Evolutionary conservation across 2,888 invertebrate genomes (phyloP), one percentile per base, ranked within the genome.

Genomic region (Drosophila subsilvestris): DNA sequence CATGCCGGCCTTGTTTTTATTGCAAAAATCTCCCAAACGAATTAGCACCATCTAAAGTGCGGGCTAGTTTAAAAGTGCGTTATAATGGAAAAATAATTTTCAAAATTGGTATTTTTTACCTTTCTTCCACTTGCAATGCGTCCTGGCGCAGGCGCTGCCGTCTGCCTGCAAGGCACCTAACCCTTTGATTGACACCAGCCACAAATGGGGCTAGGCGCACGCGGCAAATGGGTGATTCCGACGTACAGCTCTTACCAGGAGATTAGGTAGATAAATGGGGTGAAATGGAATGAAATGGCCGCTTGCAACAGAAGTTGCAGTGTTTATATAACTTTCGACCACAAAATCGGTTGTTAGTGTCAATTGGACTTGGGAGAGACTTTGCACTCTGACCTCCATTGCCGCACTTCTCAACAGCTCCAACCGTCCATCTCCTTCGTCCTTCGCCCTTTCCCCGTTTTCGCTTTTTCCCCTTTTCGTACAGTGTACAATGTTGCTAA

Each of bases 281-380:
- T 14, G 44, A 10, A 20, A 32, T 4, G 27, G 25, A 6, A n/a
- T 18, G 29, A n/a, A 37, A 22, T 17, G 43, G 22, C 27, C 42
- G 48, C n/a, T 17, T 53, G 60, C 62, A 66, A 49, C 56, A 65
- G 55, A 48, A 53, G 37, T 55, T 45, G 49, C 74, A 68, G 71
- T 80, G 76, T 84, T 82, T 84, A 86, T 78, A 83, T 76, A 82
- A 82, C 84, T 82, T 82, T 81, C 61, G 80, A 69, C 87, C 82
- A 80, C 84, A 86, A 82, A 82, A 82, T 82, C 86, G 83, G 82
- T 82, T 82, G 86, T 82, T 82, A 82, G 87, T 82, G 84, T 82
- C 82, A 86, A 82, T 86, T 86, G 82, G 87, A 78, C 86, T 82
- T 82, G 76, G 48, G 65, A 76, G 78, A 74, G 76, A 86, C 81